A percentile compares a stretch with the other conserved stretches of the same genome.
Evolutionary conservation across 2,113 vertebrate species (phyloP).

Genomic region (Coracopsis vasa): DNA sequence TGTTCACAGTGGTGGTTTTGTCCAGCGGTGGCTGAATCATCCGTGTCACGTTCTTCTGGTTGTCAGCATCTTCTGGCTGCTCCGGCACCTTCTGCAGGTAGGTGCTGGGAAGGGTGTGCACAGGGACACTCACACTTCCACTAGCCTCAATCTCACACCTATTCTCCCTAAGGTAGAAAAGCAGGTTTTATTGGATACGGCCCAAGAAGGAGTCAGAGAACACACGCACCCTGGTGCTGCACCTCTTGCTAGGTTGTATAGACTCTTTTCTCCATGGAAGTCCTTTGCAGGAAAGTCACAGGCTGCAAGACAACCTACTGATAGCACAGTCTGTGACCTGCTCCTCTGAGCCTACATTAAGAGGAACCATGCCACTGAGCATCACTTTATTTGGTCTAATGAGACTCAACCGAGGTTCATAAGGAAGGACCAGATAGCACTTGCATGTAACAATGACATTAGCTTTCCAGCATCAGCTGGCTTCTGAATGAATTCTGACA

Average conservation of each 20-base stretch:
- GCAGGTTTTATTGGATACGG: not conserved
- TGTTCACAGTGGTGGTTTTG: slow-evolving; percentile 75
- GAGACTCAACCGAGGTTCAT: not conserved
- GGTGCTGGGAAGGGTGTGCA: slow-evolving; percentile 76
- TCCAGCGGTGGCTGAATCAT: slow-evolving; percentile 77
- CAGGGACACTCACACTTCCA: slow-evolving; percentile 27
- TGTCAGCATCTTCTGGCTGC: slow-evolving; percentile 87
- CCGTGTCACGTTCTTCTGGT: slow-evolving; percentile 86
- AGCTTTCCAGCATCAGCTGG: not conserved
- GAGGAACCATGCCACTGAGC: not conserved
- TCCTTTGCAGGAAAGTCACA: not conserved
- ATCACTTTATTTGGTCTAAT: not conserved
- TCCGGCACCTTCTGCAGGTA: slow-evolving; percentile 78
- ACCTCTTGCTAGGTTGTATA: not conserved
- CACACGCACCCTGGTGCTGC: accelerated
- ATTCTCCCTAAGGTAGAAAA: slow-evolving; percentile 76
- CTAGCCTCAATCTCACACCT: slow-evolving; percentile 78
- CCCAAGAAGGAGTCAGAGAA: not conserved
- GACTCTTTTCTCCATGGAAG: not conserved
- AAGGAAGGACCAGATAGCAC: not conserved
- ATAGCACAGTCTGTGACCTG: not conserved
- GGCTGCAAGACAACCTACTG: not conserved
- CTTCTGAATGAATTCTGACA: not conserved
- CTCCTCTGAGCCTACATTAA: not conserved
- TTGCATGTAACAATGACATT: not conserved